Conservation (phyloP, 1,140 invertebrate species). For the Brachionus asplanchnoidis region DNA sequence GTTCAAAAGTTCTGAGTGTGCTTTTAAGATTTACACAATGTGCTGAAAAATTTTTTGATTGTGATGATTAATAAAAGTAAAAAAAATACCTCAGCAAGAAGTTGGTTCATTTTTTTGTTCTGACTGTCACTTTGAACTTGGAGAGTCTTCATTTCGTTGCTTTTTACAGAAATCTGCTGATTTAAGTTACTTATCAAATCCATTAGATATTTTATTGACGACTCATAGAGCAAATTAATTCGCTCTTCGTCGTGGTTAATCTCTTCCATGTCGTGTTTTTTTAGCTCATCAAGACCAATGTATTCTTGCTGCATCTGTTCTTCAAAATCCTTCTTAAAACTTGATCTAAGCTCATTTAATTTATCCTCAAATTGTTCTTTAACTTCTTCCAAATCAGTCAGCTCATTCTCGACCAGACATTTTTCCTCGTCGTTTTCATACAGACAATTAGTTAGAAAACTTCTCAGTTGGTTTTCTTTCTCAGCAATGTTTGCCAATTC, state of each 20-base stretch:
- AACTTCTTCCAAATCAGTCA: not conserved
- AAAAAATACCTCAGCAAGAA: conserved; percentile 5
- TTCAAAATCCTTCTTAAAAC: not conserved
- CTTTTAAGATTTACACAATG: too few relatives aligned
- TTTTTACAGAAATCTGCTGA: not conserved
- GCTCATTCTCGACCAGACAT: not conserved
- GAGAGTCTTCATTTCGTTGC: not conserved
- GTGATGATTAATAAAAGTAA: not conserved
- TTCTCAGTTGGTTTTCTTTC: not conserved
- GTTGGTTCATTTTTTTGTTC: conserved; percentile 25
- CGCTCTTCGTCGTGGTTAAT: not conserved
- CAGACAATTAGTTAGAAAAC: not conserved
- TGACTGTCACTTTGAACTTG: not conserved
- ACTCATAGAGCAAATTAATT: not conserved
- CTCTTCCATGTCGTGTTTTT: conserved; percentile 4
- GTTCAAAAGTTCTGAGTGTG: too few relatives aligned
- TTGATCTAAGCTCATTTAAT: not conserved
- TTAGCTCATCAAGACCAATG: not conserved
- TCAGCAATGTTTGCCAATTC: not conserved
- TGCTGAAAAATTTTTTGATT: too few relatives aligned
- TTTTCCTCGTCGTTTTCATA: conserved; percentile 36
- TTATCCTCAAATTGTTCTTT: conserved; percentile 3
- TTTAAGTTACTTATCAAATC: not conserved
- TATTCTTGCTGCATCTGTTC: conserved; percentile 15
- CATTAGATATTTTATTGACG: conserved; percentile 1